These are phyloP conservation scores for Enteromius mattozi DNA, from an alignment of 2,797 vertebrate genomes.

Conservation along the genomic window DNA sequence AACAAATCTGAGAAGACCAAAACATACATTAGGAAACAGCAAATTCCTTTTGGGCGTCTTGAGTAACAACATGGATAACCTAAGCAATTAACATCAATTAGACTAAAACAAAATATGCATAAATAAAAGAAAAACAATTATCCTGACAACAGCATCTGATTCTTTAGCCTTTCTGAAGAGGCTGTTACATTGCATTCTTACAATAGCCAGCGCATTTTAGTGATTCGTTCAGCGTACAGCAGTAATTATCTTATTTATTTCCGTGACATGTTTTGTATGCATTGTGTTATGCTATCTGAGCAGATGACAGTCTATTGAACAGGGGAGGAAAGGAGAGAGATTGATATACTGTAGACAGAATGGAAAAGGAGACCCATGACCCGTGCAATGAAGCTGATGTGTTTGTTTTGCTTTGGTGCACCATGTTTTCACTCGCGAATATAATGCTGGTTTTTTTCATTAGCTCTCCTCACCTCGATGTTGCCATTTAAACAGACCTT, in stretches of 20 bases:
- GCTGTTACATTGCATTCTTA: slow-evolving; percentile 10
- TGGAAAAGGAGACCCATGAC: slow-evolving; percentile 40
- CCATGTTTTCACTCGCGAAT: slow-evolving; percentile 38
- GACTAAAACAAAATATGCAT: slow-evolving; percentile 7
- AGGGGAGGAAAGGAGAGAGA: slow-evolving; percentile 25
- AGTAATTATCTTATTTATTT: slow-evolving; percentile 52
- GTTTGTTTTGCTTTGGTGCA: slow-evolving; percentile 36
- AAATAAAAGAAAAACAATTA: slow-evolving; percentile 17
- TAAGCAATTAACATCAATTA: neutral
- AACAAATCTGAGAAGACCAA: neutral
- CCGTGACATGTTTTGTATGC: slow-evolving; percentile 29
- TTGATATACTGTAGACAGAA: slow-evolving; percentile 24
- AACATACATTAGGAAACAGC: neutral
- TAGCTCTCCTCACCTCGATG: slow-evolving; percentile 9
- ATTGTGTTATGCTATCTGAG: slow-evolving; percentile 12
- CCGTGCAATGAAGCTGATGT: slow-evolving; percentile 33
- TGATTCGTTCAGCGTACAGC: neutral
- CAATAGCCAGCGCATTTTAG: slow-evolving; percentile 16
- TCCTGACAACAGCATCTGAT: slow-evolving; percentile 27
- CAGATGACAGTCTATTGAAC: slow-evolving; percentile 3
- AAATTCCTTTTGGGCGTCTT: neutral
- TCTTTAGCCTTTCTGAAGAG: slow-evolving; percentile 9
- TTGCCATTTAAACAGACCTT: slow-evolving; percentile 33
- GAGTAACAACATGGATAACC: neutral
- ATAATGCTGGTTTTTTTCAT: slow-evolving; percentile 49